These are phyloP conservation scores for Nebria brevicollis DNA, from an alignment of 2,888 invertebrate species.

Conservation along the genomic window DNA sequence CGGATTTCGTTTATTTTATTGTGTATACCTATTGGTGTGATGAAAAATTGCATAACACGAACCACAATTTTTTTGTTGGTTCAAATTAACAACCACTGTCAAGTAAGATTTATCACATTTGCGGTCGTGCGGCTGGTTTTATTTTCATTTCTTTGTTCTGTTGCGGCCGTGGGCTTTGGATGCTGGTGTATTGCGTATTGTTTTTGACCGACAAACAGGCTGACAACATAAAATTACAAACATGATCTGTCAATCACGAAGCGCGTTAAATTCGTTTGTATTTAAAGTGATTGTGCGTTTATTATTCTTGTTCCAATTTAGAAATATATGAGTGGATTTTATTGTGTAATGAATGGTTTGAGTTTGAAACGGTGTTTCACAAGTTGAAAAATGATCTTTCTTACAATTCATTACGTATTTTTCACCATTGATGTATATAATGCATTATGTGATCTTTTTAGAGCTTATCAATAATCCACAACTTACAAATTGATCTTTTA, in stretches of 20 bases:
- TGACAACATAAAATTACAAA: conserved; percentile 4
- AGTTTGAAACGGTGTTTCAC: neutral
- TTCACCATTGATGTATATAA: neutral
- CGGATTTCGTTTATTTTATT: neutral
- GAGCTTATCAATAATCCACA: no score
- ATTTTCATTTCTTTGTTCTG: neutral
- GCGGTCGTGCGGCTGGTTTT: neutral
- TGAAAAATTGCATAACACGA: neutral
- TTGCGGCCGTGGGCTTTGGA: neutral
- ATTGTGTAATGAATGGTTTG: no score
- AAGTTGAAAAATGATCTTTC: conserved; percentile 9
- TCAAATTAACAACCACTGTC: neutral
- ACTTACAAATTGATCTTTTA: no score
- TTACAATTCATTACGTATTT: neutral
- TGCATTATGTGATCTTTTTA: no score
- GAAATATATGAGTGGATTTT: no score
- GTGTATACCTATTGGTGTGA: neutral
- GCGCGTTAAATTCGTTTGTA: neutral
- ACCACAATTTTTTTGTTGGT: neutral
- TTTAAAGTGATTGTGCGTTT: no score
- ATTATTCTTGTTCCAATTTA: no score
- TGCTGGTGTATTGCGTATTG: neutral
- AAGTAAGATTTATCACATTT: neutral
- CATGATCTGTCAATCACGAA: neutral
- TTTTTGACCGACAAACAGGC: neutral